Conservation (phyloP, 2,888 invertebrate genomes). For the Biston betularia region DNA sequence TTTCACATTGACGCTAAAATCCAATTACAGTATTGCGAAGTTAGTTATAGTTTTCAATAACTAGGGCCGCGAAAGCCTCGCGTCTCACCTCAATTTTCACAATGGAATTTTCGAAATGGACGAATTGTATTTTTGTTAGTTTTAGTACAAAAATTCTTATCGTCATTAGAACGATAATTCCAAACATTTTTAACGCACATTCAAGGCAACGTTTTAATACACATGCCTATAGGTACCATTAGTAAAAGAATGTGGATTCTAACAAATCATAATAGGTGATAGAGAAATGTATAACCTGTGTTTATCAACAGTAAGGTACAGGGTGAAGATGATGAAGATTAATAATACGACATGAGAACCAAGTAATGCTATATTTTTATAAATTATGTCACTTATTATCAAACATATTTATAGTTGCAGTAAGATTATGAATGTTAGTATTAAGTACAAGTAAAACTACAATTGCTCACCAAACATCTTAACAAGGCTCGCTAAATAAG, state of each 20-base stretch:
- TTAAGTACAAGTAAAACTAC: constrained; percentile 12
- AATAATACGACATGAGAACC: neutral
- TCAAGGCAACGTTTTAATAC: too few species aligned
- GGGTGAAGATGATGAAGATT: neutral
- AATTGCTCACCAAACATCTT: constrained; percentile 20
- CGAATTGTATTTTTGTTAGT: too few species aligned
- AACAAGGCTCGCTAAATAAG: constrained; percentile 15
- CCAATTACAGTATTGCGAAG: too few species aligned
- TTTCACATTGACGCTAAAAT: too few species aligned
- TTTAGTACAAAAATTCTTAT: too few species aligned
- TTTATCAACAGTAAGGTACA: neutral
- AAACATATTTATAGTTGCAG: constrained; percentile 14
- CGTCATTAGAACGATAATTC: too few species aligned
- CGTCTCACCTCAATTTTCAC: too few species aligned
- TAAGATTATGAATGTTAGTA: constrained; percentile 3
- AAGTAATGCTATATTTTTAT: constrained; percentile 4
- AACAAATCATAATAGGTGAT: neutral
- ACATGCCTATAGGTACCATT: too few species aligned
- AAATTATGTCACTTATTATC: neutral
- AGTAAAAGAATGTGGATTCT: neutral
- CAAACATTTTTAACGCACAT: too few species aligned
- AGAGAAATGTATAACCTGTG: neutral
- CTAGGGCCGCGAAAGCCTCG: too few species aligned
- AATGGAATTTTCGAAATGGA: too few species aligned
- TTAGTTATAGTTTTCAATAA: too few species aligned